Evolutionary conservation across 1,140 invertebrate species (phyloP).

Genomic region (Cydia strobilella): DNA sequence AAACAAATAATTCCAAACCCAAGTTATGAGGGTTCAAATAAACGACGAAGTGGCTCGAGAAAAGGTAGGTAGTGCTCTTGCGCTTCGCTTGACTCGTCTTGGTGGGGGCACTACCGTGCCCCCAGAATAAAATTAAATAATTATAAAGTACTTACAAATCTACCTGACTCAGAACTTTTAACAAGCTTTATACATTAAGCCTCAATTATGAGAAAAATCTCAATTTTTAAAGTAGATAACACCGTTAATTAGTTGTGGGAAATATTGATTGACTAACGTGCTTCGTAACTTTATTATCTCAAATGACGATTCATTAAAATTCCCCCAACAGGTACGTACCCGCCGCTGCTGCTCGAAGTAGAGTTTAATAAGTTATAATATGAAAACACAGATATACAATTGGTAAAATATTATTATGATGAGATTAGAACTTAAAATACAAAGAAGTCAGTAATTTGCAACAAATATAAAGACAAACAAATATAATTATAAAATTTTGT

Average conservation of each 20-base stretch:
- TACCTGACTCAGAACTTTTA: constrained; percentile 7
- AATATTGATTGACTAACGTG: constrained; percentile 21
- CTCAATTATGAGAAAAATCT: constrained; percentile 10
- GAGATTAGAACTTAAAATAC: no score
- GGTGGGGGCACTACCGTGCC: no score
- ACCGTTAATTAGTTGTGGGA: background rate
- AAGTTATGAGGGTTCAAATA: no score
- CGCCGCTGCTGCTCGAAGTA: background rate
- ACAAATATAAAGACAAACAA: background rate
- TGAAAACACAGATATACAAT: constrained; percentile 2
- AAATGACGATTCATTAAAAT: constrained; percentile 24
- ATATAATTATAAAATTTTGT: background rate
- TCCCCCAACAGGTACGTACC: background rate
- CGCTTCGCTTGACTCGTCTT: no score
- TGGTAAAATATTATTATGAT: background rate
- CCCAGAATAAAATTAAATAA: background rate
- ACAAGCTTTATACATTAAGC: constrained; percentile 1
- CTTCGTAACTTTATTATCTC: constrained; percentile 24
- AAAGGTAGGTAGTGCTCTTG: no score
- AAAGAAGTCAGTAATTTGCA: background rate
- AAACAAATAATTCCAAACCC: no score
- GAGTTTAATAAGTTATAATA: background rate
- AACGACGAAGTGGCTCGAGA: no score
- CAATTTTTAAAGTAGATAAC: background rate
- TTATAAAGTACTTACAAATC: background rate